These are phyloP conservation scores for Hydra vulgaris DNA, from an alignment of 30 jellyfish, hydroid and myxozoan species.

Conservation along the genomic window DNA sequence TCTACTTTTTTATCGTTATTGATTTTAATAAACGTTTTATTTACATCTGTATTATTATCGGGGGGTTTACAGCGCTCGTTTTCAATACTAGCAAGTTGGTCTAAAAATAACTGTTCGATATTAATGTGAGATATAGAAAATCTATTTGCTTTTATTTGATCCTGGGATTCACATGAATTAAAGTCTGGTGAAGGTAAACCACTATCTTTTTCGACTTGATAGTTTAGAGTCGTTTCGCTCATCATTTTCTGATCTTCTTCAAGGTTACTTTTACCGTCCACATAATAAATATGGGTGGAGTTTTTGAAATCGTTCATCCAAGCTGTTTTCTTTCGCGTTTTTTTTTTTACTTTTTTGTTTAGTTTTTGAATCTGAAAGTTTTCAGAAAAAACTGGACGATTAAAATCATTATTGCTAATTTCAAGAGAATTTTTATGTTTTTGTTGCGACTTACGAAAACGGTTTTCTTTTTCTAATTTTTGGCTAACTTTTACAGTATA, in stretches of 20 bases:
- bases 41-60: not conserved
- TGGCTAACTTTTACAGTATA: not conserved
- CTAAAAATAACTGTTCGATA: not conserved
- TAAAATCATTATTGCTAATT: not conserved
- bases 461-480: too few relatives aligned
- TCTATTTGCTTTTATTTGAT: not conserved
- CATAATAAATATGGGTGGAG: slow-evolving; percentile 17
- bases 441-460: not conserved
- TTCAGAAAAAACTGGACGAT: not conserved
- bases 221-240: not conserved
- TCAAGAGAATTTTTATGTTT: not conserved
- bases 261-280: not conserved
- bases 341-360: not conserved
- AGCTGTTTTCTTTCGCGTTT: slow-evolving; percentile 8
- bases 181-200: slow-evolving; percentile 32
- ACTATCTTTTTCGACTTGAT: slow-evolving; percentile 16
- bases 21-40: not conserved
- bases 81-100: not conserved
- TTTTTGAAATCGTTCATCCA: slow-evolving; percentile 23
- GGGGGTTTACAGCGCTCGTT: not conserved
- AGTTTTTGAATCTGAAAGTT: not conserved
- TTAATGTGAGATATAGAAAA: not conserved
- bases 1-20: not conserved
- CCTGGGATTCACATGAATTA: slow-evolving; percentile 29
- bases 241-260: not conserved